Evolutionary conservation across 2,797 vertebrate species (phyloP).

Genomic region (Nyctibius grandis): DNA sequence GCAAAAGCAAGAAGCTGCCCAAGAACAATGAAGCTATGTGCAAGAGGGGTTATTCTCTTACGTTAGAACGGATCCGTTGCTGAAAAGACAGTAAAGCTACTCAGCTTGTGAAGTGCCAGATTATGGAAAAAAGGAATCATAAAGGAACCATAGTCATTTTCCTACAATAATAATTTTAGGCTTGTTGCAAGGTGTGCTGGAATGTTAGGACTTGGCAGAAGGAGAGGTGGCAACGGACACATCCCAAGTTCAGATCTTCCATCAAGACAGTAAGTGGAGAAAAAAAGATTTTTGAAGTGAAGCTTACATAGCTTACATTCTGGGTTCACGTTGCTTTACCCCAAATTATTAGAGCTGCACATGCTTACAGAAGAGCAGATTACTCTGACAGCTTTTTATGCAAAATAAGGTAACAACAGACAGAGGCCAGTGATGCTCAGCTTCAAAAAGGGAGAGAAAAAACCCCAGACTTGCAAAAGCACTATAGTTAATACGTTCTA

Average conservation of each 20-base stretch:
- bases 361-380: background rate
- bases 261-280: background rate
- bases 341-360: background rate
- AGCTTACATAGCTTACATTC: background rate
- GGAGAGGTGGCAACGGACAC: background rate
- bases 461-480: background rate
- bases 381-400: background rate
- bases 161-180: slow-evolving; percentile 28
- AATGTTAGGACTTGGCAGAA: slow-evolving; percentile 12
- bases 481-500: background rate
- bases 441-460: background rate
- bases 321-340: background rate
- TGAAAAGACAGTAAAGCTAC: background rate
- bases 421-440: background rate
- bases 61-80: background rate
- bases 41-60: background rate
- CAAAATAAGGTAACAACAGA: background rate
- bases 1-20: background rate
- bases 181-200: slow-evolving; percentile 36
- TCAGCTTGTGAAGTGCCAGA: background rate
- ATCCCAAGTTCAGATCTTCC: background rate
- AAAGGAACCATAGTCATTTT: background rate
- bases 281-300: background rate
- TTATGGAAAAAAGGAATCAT: slow-evolving; percentile 27
- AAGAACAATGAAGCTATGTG: background rate